phyloP scores from a whole-genome alignment of 2,113 vertebrate genomes.

The Poecilia latipinna region DNA sequence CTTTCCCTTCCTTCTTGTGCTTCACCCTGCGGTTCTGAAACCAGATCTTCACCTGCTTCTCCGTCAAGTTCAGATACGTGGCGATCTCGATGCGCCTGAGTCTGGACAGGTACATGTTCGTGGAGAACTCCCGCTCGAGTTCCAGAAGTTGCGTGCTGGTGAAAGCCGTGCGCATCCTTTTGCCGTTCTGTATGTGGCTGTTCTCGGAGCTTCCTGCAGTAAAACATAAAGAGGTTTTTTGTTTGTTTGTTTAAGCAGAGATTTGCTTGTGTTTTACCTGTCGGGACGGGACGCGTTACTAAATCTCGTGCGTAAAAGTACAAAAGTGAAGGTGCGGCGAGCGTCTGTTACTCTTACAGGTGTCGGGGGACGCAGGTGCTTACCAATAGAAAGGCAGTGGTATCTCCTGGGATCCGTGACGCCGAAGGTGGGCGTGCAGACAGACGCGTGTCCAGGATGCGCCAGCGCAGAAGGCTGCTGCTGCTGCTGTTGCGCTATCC shows the following conservation, averaged over 20 bases:
- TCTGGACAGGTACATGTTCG: constrained; percentile 98
- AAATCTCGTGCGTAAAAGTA: constrained; percentile 14
- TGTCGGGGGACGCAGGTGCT: constrained; percentile 57
- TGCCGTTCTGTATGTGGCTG: constrained; percentile 90
- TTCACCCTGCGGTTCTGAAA: constrained; percentile 98
- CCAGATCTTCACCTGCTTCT: constrained; percentile 99
- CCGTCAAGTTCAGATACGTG: constrained; percentile 95
- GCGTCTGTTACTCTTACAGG: constrained; percentile 7
- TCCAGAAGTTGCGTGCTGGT: constrained; percentile 98
- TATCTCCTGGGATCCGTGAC: constrained; percentile 94
- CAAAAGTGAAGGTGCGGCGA: constrained; percentile 15
- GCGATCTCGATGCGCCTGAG: constrained; percentile 97
- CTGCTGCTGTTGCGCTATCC: constrained; percentile 83
- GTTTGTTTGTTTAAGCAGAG: background rate
- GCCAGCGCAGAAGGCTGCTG: constrained; percentile 80
- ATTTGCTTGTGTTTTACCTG: background rate
- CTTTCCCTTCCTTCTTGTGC: constrained; percentile 98
- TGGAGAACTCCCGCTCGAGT: constrained; percentile 96
- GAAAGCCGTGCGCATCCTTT: constrained; percentile 98
- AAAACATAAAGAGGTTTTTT: background rate
- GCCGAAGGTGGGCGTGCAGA: constrained; percentile 91
- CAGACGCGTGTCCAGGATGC: constrained; percentile 89
- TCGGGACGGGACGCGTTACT: background rate
- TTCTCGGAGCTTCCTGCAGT: constrained; percentile 83
- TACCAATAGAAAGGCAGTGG: constrained; percentile 95